Base-by-base conservation (phyloP, 2,888 invertebrate species). In the Caenorhabditis wallacei region DNA sequence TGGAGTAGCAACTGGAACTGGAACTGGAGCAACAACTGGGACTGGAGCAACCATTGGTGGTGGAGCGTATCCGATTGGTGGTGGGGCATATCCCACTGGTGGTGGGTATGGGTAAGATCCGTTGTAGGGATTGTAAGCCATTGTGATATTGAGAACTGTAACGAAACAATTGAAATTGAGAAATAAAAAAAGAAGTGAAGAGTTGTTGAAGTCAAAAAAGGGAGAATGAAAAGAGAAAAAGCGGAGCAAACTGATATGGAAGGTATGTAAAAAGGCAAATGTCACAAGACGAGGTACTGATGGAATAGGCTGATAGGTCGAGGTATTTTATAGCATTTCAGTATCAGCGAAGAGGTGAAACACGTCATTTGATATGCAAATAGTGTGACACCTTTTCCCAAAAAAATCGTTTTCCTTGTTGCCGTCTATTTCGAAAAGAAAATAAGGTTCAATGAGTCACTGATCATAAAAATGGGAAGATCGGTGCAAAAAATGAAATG, bases 91-190 rank as follows among this genome's bases (percentile, higher is more conserved):
- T 66, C 76, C 82, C 10, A 63, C 40, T 59, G 76, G 76, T 35
- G 66, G 70, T 72, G 82, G 82, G 61, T 78, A 78, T 72, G 68
- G 78, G 69, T 78, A 78, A 1, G 68, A 46, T 30, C 54, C 46
- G 78, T 82, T 82, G 78, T 82, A 82, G 46, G 82, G 82, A 51
- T 82, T 82, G 68, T 82, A 82, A n/a, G 82, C 82, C 82, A 82
- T 82, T 11, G 22, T 70, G 64, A 16, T 3, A 35, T 48, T 66
- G 43, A 48, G 22, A 40, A 43, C 68, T 68, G 68, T 22, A 59
- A 57, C 30, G 1, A 22, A 24, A 37, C 53, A 54, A 37, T n/a
- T 22, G 1, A 30, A 24, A 20, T 16, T 16, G 63, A 24, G 24
- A 22, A 37, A 54, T 54, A 0, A 53, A n/a, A 10, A 18, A 4